Evolutionary conservation across 2,797 vertebrate genomes (phyloP).

Genomic region (Acanthiza pusilla): DNA sequence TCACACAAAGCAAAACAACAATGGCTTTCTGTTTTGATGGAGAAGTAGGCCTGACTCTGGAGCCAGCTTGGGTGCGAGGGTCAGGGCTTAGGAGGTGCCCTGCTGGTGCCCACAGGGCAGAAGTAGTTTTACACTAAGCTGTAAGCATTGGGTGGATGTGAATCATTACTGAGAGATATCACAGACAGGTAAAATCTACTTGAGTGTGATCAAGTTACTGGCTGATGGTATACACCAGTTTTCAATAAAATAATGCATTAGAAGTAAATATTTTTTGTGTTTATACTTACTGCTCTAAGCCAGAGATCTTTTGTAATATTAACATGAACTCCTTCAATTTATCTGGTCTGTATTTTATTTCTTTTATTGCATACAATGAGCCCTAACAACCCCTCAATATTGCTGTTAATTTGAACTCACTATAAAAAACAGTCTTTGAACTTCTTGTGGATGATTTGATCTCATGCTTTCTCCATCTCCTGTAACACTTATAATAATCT

Average conservation of each 20-base stretch:
- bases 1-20: background rate
- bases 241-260: background rate
- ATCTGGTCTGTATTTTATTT: background rate
- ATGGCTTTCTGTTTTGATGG: background rate
- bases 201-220: background rate
- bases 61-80: background rate
- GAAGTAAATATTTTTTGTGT: accelerated
- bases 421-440: background rate
- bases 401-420: background rate
- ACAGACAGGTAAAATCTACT: background rate
- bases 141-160: background rate
- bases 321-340: background rate
- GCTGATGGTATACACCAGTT: background rate
- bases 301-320: background rate
- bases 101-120: background rate
- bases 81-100: background rate
- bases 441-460: background rate
- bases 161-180: background rate
- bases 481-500: background rate
- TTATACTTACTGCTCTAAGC: background rate
- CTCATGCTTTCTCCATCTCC: background rate
- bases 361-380: background rate
- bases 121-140: background rate
- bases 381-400: background rate
- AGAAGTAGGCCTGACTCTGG: background rate